Conservation (phyloP, 2,113 vertebrate genomes). For the Vombatus ursinus region DNA sequence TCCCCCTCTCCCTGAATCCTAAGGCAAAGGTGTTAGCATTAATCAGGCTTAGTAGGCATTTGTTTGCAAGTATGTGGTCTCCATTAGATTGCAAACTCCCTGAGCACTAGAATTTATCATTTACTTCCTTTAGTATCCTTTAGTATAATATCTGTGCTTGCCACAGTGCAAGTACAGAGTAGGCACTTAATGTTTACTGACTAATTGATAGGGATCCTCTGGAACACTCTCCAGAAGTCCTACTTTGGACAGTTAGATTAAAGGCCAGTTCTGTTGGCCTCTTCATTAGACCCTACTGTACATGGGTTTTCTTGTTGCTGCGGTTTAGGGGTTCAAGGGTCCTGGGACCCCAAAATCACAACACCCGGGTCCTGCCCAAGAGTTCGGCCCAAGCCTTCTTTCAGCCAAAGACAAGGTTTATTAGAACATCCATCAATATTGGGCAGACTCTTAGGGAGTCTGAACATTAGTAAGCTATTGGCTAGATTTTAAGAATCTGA, state of each 20-base stretch:
- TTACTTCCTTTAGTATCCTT: neutral
- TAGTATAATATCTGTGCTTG: no score
- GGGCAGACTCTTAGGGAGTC: no score
- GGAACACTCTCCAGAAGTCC: neutral
- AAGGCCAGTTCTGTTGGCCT: neutral
- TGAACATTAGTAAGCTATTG: no score
- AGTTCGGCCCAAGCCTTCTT: no score
- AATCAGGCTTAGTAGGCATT: no score
- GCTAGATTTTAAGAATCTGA: no score
- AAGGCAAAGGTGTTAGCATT: neutral
- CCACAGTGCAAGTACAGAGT: fast-evolving
- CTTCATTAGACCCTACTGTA: no score
- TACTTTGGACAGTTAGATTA: neutral
- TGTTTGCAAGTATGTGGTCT: neutral
- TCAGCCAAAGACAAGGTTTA: no score
- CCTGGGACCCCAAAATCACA: no score
- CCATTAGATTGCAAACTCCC: neutral
- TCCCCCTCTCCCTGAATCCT: neutral
- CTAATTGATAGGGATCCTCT: neutral
- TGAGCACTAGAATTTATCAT: neutral
- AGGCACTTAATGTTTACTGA: neutral
- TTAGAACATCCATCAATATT: no score
- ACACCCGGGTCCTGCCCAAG: no score
- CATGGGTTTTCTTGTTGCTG: neutral
- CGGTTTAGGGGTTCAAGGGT: no score